phyloP scores from a whole-genome alignment of 2,797 vertebrate genomes.

The Choloepus didactylus region DNA sequence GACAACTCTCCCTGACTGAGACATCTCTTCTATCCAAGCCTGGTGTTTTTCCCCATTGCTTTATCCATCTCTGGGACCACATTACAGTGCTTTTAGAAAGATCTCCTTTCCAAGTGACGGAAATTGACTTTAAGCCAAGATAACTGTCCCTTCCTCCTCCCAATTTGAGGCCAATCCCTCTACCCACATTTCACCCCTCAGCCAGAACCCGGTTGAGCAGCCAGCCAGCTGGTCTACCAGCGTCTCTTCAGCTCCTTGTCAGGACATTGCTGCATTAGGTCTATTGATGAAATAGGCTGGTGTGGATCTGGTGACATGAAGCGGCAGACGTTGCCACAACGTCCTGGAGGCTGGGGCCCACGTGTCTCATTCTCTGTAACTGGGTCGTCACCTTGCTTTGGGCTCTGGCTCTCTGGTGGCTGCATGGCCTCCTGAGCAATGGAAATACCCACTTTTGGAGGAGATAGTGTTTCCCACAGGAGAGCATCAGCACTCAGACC shows the following conservation, averaged over 20 bases:
- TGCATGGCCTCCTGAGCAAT: neutral
- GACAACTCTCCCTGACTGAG: neutral
- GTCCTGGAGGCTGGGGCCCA: neutral
- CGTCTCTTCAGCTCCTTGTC: fast-evolving
- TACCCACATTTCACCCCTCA: neutral
- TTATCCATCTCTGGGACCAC: neutral
- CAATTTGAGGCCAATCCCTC: neutral
- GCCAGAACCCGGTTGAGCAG: neutral
- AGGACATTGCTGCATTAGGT: fast-evolving
- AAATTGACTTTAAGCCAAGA: neutral
- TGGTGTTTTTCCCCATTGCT: neutral
- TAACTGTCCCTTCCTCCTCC: neutral
- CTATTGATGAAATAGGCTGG: fast-evolving
- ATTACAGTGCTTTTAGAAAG: neutral
- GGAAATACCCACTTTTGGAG: neutral
- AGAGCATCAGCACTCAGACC: neutral
- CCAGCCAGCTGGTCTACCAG: neutral
- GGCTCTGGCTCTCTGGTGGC: neutral
- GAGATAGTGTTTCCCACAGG: neutral
- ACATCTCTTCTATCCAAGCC: neutral
- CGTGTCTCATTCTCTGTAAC: neutral
- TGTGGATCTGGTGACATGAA: neutral
- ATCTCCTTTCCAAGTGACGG: neutral
- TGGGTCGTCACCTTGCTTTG: neutral
- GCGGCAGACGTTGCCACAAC: fast-evolving